phyloP scores from a whole-genome alignment of 2,797 vertebrate species.

The Pseudochromis fuscus region DNA sequence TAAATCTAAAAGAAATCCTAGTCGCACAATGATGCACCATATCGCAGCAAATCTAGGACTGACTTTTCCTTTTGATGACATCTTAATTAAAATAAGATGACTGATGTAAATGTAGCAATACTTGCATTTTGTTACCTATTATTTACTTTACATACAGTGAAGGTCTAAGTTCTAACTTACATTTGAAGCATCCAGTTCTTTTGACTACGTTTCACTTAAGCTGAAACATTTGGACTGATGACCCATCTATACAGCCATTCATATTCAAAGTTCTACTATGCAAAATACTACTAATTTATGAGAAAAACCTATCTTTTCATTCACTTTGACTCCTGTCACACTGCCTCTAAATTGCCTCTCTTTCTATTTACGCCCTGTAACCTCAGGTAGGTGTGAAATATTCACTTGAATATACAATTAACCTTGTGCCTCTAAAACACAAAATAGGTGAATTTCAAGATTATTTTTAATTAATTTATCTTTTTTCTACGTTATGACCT shows the following conservation, averaged over 20 bases:
- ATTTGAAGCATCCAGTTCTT: background rate
- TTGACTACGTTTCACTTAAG: background rate
- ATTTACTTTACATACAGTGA: no score
- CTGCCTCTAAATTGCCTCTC: background rate
- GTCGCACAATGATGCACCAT: background rate
- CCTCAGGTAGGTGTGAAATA: background rate
- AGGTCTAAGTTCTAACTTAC: no score
- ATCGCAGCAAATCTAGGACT: background rate
- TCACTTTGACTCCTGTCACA: background rate
- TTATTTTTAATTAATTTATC: background rate
- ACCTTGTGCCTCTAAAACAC: background rate
- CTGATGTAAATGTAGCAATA: no score
- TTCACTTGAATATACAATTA: background rate
- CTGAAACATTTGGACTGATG: background rate
- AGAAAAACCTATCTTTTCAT: background rate
- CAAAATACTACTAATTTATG: background rate
- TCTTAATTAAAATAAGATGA: background rate
- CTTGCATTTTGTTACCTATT: no score
- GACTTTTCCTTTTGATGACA: background rate
- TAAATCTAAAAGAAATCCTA: background rate
- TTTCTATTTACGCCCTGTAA: background rate
- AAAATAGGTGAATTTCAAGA: background rate
- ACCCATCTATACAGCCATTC: background rate
- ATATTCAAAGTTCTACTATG: background rate
- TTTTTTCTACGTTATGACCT: no score